phyloP scores from a whole-genome alignment of 1,140 invertebrate species.

The Lethocerus indicus region DNA sequence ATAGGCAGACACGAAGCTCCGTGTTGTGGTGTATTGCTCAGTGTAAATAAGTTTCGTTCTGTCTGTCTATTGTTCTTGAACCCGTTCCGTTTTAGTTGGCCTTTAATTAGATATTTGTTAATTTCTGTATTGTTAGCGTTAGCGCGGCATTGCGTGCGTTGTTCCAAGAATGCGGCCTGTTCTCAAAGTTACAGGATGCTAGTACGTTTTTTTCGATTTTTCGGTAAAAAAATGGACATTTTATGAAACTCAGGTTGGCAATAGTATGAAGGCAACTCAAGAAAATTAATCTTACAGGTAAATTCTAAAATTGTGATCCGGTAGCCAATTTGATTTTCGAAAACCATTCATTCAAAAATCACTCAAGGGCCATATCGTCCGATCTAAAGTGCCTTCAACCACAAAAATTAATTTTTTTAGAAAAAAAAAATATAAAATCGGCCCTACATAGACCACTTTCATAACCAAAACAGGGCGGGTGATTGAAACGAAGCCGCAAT shows the following conservation, averaged over 20 bases:
- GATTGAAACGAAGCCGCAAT: constrained; percentile 16
- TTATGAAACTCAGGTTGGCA: constrained; percentile 17
- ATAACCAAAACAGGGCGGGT: constrained; percentile 20
- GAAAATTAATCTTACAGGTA: constrained; percentile 18
- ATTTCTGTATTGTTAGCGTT: constrained; percentile 1
- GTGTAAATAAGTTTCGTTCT: constrained; percentile 11
- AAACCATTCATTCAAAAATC: constrained; percentile 19
- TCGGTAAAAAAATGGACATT: constrained; percentile 17
- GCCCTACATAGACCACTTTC: constrained; percentile 22
- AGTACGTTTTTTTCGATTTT: constrained; percentile 14
- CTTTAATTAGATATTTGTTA: constrained; percentile 2
- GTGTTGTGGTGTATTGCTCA: constrained; percentile 14
- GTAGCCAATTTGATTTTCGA: constrained; percentile 19
- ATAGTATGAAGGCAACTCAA: constrained; percentile 23
- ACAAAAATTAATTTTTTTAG: constrained; percentile 23
- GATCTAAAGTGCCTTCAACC: constrained; percentile 23
- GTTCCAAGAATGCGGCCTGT: constrained; percentile 12
- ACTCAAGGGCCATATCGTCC: constrained; percentile 20
- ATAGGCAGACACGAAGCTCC: too few species aligned
- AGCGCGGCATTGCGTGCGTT: constrained; percentile 7
- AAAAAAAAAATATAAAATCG: constrained; percentile 19
- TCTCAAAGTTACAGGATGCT: constrained; percentile 16
- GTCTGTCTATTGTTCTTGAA: too few species aligned
- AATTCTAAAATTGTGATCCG: constrained; percentile 18
- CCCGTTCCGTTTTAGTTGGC: constrained; percentile 1